Evolutionary conservation across 2,888 invertebrate species (phyloP), one percentile per base, ranked within the genome.

Genomic region (Mellilla xanthometata): DNA sequence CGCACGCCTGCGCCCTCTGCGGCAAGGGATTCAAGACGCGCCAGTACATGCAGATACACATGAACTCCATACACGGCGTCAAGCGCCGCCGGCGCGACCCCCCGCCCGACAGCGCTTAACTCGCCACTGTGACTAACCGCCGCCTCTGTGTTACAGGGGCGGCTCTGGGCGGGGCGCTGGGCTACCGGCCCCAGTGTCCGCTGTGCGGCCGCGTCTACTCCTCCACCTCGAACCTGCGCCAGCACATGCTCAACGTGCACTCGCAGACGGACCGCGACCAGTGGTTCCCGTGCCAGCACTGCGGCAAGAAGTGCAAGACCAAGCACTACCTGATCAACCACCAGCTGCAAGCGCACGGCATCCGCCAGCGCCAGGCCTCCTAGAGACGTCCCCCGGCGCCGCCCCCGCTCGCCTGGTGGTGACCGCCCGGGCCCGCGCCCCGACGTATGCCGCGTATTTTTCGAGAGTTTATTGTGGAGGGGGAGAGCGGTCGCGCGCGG

Each of bases 301-400:
- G 94, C 90, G 93, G 93, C 72, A 94, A 94, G 86, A 92, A 92
- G 76, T 93, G 93, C 91, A 94, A 94, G 88, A 94, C 94, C 68
- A 93, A 93, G 84, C 94, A 94, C 83, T 94, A 94, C 81, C 91
- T 94, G 72, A 93, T 93, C 90, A 94, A 94, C 86, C 94, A 94
- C 81, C 93, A 94, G 78, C 91, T 94, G 62, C 94, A 94, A 85
- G 93, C 93, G 58, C 94, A 94, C 83, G 94, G 94, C 63, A 93
- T 94, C 65, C 92, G 93, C 62, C 94, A 94, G 81, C 91, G 93
- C 51, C 92, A 92, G 75, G 91, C 83, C 81, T 89, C 90, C 73
- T 90, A 90, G 88, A 82, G 84, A 65, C 70, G 84, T 79, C 80
- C 80, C 54, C 59, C 69, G 54, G 63, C 64, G 52, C 65, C 50